Evolutionary conservation across 2,888 invertebrate species (phyloP).

Genomic region (Caenorhabditis uteleia): DNA sequence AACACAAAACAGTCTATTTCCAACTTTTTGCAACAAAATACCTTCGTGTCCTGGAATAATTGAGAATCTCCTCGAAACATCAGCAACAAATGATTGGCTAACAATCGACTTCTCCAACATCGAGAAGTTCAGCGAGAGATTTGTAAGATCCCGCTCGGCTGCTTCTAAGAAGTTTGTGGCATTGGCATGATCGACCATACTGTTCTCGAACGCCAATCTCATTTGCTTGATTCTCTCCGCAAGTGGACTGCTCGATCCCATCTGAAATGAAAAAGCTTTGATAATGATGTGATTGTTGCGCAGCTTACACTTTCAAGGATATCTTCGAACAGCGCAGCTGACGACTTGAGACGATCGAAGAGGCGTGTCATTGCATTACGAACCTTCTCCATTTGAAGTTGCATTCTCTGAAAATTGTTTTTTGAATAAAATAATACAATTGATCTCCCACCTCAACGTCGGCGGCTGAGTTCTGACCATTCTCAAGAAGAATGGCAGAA

Average conservation of each 20-base stretch:
- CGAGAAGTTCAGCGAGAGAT: constrained; percentile 31
- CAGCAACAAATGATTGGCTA: constrained; percentile 15
- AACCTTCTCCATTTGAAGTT: constrained; percentile 11
- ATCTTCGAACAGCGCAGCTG: constrained; percentile 35
- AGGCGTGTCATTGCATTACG: constrained; percentile 19
- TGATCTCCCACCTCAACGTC: constrained; percentile 14
- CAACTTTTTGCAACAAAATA: background rate
- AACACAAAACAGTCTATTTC: background rate
- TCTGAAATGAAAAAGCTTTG: constrained; percentile 2
- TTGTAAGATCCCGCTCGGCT: constrained; percentile 28
- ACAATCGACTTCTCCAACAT: constrained; percentile 31
- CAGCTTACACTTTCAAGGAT: constrained; percentile 40
- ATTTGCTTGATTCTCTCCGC: constrained; percentile 29
- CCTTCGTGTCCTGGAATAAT: constrained; percentile 25
- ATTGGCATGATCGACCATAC: constrained; percentile 22
- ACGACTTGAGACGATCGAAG: constrained; percentile 37
- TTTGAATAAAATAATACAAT: background rate
- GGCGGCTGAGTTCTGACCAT: constrained; percentile 9
- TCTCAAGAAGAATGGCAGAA: constrained; percentile 16
- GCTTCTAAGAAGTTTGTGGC: constrained; percentile 16
- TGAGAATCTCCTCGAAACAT: constrained; percentile 21
- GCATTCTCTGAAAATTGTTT: constrained; percentile 16
- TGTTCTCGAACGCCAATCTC: constrained; percentile 30
- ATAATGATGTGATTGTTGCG: background rate
- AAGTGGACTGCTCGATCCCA: constrained; percentile 24